Conservation (phyloP, 2,888 invertebrate genomes). For the Chrysolina haemoptera region DNA sequence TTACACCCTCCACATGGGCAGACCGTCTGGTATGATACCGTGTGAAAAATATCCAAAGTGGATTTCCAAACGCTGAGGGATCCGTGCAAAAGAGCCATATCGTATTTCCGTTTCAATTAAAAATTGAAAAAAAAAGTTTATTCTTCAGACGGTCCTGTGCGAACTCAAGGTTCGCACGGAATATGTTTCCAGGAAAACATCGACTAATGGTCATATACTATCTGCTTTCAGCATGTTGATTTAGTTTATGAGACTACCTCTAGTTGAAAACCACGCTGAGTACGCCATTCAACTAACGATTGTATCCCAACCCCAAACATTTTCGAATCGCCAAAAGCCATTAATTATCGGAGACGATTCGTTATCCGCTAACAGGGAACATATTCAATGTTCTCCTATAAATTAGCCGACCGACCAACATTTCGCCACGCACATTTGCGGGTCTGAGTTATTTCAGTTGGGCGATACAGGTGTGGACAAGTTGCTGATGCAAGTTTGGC, state of each 20-base stretch:
- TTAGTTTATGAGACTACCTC: not conserved
- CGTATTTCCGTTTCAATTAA: too few species aligned
- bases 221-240: too few species aligned
- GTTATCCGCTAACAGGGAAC: slow-evolving; percentile 1
- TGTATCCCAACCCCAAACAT: not conserved
- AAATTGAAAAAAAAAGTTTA: too few species aligned
- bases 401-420: slow-evolving; percentile 2
- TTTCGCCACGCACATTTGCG: slow-evolving; percentile 11
- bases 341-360: not conserved
- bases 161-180: too few species aligned
- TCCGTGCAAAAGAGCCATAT: too few species aligned
- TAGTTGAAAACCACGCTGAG: not conserved
- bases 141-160: too few species aligned
- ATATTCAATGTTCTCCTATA: slow-evolving; percentile 9
- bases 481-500: not conserved
- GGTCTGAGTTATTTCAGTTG: slow-evolving; percentile 11
- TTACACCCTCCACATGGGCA: too few species aligned
- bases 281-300: not conserved
- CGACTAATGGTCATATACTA: too few species aligned
- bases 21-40: too few species aligned
- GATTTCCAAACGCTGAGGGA: too few species aligned
- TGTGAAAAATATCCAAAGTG: too few species aligned
- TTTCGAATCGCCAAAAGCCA: slow-evolving; percentile 3
- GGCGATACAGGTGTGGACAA: not conserved
- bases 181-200: too few species aligned